Conservation (phyloP, 2,797 vertebrate genomes). For the Hemitrygon akajei region DNA sequence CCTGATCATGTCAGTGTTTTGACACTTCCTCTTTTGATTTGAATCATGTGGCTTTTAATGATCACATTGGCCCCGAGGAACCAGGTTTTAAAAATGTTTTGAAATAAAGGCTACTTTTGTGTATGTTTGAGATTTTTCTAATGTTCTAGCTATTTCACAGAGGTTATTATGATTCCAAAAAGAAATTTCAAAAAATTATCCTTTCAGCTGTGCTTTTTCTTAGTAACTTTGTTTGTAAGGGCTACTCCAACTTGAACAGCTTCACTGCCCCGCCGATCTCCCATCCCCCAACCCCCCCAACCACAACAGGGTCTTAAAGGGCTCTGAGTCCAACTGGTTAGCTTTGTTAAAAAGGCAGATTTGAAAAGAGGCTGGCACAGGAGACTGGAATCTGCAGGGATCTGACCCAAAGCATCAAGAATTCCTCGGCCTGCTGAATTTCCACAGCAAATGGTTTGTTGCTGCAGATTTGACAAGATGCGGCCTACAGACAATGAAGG, state of each 20-base stretch:
- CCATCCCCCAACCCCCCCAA: too few species aligned
- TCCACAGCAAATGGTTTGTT: too few species aligned
- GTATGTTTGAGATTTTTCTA: background rate
- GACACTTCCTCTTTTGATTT: conserved; percentile 36
- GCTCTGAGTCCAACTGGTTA: background rate
- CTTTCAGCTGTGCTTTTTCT: background rate
- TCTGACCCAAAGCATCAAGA: too few species aligned
- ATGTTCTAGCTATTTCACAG: background rate
- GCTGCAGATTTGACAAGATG: background rate
- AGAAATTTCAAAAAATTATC: background rate
- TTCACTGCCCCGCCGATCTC: background rate
- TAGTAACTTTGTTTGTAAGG: background rate
- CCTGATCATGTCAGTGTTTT: conserved; percentile 29
- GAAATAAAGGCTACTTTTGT: too few species aligned
- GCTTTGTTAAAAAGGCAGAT: background rate
- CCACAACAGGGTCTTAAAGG: background rate
- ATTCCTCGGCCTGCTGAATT: too few species aligned
- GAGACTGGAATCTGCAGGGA: background rate
- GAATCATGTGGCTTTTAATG: conserved; percentile 17
- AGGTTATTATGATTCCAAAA: background rate
- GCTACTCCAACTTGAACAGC: background rate
- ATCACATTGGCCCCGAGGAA: background rate
- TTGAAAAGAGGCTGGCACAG: background rate
- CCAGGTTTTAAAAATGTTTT: background rate
- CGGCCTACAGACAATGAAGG: background rate